These are phyloP conservation scores for Tretioscincus oriximinensis DNA, from an alignment of 2,113 vertebrate genomes.

Conservation along the genomic window DNA sequence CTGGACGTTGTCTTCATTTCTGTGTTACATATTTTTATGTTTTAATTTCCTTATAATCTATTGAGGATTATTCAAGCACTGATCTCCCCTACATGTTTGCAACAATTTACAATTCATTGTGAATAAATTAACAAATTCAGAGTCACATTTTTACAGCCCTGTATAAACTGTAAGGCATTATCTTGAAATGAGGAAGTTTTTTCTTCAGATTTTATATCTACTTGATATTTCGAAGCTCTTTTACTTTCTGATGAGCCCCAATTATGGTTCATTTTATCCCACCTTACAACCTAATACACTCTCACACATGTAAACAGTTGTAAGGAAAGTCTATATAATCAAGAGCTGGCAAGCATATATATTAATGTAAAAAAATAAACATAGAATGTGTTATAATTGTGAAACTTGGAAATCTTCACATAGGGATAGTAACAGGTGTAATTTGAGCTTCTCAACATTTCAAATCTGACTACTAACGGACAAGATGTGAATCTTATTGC, in stretches of 20 bases:
- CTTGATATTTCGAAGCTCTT: no score
- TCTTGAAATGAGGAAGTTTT: neutral
- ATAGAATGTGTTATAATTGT: neutral
- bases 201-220: neutral
- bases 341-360: neutral
- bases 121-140: neutral
- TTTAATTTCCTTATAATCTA: neutral
- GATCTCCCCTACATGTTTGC: neutral
- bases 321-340: neutral
- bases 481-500: neutral
- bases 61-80: neutral
- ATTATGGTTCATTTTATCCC: no score
- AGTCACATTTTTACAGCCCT: neutral
- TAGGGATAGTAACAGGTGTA: neutral
- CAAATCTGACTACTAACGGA: neutral
- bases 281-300: neutral
- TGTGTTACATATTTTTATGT: neutral
- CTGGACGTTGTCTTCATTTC: neutral
- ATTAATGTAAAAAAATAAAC: neutral
- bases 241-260: no score
- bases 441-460: neutral
- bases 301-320: neutral
- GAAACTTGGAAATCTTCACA: neutral
- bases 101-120: neutral
- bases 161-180: neutral